A percentile compares a stretch with the other conserved stretches of the same genome.
phyloP scores from a whole-genome alignment of 2,113 vertebrate genomes.

The Hippolais icterina region DNA sequence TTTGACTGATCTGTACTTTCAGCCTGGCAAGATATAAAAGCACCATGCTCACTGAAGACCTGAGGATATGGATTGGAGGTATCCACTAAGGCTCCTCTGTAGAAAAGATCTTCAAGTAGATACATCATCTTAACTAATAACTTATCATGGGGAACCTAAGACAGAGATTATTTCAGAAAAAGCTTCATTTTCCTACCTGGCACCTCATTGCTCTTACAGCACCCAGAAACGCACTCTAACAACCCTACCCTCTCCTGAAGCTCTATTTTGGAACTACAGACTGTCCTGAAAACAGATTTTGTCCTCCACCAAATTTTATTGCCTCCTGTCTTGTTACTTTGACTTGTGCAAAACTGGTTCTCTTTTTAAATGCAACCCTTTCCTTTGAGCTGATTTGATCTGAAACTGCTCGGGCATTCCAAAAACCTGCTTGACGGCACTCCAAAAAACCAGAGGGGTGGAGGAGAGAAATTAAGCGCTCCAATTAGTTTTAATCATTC shows the following conservation, averaged over 20 bases:
- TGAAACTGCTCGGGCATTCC: conserved; percentile 32
- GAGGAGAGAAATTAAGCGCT: conserved; percentile 65
- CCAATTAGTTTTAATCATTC: conserved; percentile 69
- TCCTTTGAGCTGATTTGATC: conserved; percentile 42
- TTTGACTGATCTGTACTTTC: neutral
- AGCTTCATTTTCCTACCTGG: neutral
- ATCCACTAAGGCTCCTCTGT: neutral
- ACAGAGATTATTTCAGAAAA: neutral
- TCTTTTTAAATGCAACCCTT: neutral
- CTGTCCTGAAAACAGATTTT: neutral
- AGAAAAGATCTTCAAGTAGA: neutral
- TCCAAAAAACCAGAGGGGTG: conserved; percentile 38
- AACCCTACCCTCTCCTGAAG: neutral
- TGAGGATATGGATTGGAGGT: neutral
- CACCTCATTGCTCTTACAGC: neutral
- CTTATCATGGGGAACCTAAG: neutral
- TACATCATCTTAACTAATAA: neutral
- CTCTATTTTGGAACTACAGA: neutral
- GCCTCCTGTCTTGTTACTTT: neutral
- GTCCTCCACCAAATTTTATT: neutral
- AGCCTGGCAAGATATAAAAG: neutral
- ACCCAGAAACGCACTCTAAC: neutral
- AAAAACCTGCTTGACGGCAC: conserved; percentile 57
- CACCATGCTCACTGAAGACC: neutral
- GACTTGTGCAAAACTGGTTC: conserved; percentile 7